phyloP scores from a whole-genome alignment of 2,113 vertebrate genomes.

The Sapayoa aenigma region DNA sequence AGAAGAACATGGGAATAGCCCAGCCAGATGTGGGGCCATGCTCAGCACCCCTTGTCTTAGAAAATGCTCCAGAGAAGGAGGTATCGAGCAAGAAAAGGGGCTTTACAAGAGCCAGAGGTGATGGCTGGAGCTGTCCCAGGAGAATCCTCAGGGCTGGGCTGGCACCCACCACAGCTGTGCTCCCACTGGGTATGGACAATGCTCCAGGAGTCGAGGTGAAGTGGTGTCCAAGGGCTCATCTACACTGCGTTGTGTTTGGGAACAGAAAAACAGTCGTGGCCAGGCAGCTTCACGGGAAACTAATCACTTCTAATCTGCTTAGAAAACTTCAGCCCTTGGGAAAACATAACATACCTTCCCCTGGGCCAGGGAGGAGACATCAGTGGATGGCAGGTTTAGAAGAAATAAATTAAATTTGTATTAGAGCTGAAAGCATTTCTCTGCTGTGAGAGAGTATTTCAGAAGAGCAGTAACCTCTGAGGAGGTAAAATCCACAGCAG shows the following conservation, averaged over 20 bases:
- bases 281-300: neutral
- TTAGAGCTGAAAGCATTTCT: neutral
- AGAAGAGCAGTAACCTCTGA: neutral
- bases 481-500: neutral
- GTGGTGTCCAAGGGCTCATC: fast-evolving
- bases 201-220: neutral
- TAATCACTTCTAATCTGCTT: neutral
- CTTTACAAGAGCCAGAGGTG: neutral
- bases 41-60: fast-evolving
- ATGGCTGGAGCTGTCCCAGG: neutral
- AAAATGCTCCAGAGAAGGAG: neutral
- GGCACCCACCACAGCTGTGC: neutral
- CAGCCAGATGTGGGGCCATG: neutral
- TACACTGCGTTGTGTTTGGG: fast-evolving
- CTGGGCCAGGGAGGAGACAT: neutral
- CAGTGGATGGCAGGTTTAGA: neutral
- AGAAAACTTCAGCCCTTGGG: neutral
- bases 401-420: neutral
- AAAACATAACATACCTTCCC: neutral
- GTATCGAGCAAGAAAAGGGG: fast-evolving
- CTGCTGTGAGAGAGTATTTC: neutral
- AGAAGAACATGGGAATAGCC: neutral
- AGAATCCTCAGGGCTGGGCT: neutral
- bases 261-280: neutral
- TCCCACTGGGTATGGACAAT: neutral